A percentile compares a stretch with the other conserved stretches of the same genome.
Evolutionary conservation across 2,797 vertebrate species (phyloP).

Genomic region (Mionectes olivaceus): DNA sequence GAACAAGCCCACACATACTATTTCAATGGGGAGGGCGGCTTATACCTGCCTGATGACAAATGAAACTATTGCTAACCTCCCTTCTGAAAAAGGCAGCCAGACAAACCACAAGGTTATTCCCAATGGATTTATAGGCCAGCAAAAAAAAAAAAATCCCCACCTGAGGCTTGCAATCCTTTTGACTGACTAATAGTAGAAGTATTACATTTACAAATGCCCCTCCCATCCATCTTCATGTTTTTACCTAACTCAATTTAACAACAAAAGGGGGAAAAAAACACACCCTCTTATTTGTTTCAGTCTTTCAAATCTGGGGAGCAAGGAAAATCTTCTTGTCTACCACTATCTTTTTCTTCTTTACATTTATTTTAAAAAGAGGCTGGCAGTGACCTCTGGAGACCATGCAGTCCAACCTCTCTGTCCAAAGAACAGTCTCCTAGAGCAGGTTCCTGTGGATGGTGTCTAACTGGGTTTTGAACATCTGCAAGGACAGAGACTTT

Average conservation of each 20-base stretch:
- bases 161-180: not conserved
- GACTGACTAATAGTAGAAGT: not conserved
- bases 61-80: not conserved
- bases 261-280: not conserved
- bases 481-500: not conserved
- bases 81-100: not conserved
- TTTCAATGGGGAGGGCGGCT: not conserved
- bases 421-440: not conserved
- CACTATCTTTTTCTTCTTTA: not conserved
- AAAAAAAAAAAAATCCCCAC: not conserved
- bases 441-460: not conserved
- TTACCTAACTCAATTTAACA: not conserved
- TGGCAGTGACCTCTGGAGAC: not conserved
- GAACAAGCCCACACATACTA: not conserved
- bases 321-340: not conserved
- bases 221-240: not conserved
- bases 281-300: not conserved
- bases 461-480: fast-evolving
- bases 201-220: not conserved
- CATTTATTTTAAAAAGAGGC: not conserved
- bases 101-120: slow-evolving; percentile 13
- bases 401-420: not conserved
- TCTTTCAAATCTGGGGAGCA: not conserved
- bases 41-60: not conserved
- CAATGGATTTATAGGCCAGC: not conserved